A percentile compares a stretch with the other conserved stretches of the same genome.
Conservation (phyloP, 2,113 vertebrate species). For the Tupaia tana region DNA sequence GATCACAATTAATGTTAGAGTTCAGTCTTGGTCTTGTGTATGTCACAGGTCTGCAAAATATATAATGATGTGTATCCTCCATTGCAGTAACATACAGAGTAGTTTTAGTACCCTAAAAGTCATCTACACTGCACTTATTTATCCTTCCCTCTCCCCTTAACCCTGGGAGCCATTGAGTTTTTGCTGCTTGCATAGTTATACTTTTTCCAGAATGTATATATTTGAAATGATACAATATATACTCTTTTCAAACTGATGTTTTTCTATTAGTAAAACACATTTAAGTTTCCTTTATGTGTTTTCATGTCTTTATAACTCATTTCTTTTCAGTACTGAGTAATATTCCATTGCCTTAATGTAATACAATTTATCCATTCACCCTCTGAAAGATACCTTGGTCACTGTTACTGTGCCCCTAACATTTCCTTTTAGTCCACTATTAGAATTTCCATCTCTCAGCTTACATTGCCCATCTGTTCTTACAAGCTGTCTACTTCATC, state of each 20-base stretch:
- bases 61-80: not conserved
- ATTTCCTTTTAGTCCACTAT: not conserved
- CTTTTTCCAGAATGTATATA: not conserved
- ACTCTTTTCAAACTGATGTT: not conserved
- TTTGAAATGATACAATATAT: not conserved
- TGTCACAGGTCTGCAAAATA: not conserved
- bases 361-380: not conserved
- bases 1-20: not conserved
- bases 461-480: not conserved
- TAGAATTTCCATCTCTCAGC: not conserved
- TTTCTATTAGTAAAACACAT: not conserved
- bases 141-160: not conserved
- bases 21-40: not conserved
- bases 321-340: not conserved
- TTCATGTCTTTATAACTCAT: not conserved
- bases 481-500: not conserved
- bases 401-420: not conserved
- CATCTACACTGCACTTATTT: not conserved
- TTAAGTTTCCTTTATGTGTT: not conserved
- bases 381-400: not conserved
- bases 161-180: not conserved
- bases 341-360: not conserved
- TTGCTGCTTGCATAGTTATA: not conserved
- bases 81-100: not conserved
- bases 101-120: not conserved